These are phyloP conservation scores for Lasaia peninsularis DNA, from an alignment of 1,140 invertebrate genomes.

Conservation along the genomic window DNA sequence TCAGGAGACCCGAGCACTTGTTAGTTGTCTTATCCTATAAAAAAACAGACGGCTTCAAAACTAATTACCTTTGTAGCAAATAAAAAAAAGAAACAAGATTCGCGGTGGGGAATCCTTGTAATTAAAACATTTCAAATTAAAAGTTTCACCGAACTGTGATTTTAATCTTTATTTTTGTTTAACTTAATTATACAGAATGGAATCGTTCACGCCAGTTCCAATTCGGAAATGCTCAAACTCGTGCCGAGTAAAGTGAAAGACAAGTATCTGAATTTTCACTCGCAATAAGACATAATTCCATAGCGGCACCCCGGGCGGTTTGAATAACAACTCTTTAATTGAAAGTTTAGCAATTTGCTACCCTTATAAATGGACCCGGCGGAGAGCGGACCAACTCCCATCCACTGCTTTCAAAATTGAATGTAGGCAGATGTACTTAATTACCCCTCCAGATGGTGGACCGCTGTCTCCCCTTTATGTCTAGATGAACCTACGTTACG, in stretches of 20 bases:
- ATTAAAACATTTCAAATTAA: slow-evolving; percentile 13
- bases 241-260: slow-evolving; percentile 47
- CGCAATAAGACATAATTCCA: slow-evolving; percentile 70
- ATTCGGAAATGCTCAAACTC: slow-evolving; percentile 34
- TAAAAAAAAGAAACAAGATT: neutral
- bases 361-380: slow-evolving; percentile 68
- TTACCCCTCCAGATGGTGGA: slow-evolving; percentile 64
- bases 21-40: too few relatives aligned
- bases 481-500: slow-evolving; percentile 33
- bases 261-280: slow-evolving; percentile 59
- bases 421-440: slow-evolving; percentile 75
- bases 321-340: slow-evolving; percentile 77
- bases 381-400: slow-evolving; percentile 61
- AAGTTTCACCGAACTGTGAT: slow-evolving; percentile 7
- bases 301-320: slow-evolving; percentile 61
- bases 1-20: too few relatives aligned
- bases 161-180: slow-evolving; percentile 7
- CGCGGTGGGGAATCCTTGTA: neutral
- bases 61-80: too few relatives aligned
- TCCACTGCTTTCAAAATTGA: slow-evolving; percentile 72
- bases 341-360: slow-evolving; percentile 76
- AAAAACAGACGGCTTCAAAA: too few relatives aligned
- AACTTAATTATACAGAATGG: slow-evolving; percentile 5
- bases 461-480: slow-evolving; percentile 38
- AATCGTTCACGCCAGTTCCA: slow-evolving; percentile 18